These are phyloP conservation scores for Actinernus sp. DNA, from an alignment of 92 coral and sea anemone species.

Conservation along the genomic window DNA sequence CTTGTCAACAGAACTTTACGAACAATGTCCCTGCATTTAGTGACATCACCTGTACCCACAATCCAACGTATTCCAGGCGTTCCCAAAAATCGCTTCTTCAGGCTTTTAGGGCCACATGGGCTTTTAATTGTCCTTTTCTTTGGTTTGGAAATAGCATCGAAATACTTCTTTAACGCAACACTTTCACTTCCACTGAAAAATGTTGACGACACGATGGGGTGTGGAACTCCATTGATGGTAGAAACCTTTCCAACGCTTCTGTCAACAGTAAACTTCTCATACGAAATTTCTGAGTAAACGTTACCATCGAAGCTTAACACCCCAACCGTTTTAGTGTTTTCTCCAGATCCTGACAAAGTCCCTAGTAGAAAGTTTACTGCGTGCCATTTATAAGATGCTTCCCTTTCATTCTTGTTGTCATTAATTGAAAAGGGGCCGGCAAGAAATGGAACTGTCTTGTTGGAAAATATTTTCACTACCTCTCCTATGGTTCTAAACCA, in stretches of 20 bases:
- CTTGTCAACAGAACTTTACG: not conserved
- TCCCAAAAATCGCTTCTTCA: not conserved
- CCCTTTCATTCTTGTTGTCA: too few relatives aligned
- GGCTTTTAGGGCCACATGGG: not conserved
- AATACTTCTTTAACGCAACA: not conserved
- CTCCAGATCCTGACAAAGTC: not conserved
- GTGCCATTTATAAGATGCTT: not conserved
- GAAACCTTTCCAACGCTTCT: not conserved
- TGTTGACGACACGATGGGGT: not conserved
- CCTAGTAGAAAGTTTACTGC: not conserved
- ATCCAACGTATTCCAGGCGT: not conserved
- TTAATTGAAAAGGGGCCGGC: not conserved
- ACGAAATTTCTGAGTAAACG: not conserved
- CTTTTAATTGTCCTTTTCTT: not conserved
- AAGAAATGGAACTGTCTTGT: not conserved
- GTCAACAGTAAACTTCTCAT: not conserved
- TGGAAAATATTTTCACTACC: not conserved
- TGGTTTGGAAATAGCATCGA: not conserved
- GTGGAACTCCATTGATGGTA: not conserved
- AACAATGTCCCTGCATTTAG: not conserved
- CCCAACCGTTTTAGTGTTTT: not conserved
- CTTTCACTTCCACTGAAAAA: not conserved
- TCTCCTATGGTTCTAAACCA: not conserved
- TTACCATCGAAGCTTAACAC: not conserved
- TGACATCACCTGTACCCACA: not conserved